Conservation (phyloP, 1,140 invertebrate species). For the Pseudoatta argentina region DNA sequence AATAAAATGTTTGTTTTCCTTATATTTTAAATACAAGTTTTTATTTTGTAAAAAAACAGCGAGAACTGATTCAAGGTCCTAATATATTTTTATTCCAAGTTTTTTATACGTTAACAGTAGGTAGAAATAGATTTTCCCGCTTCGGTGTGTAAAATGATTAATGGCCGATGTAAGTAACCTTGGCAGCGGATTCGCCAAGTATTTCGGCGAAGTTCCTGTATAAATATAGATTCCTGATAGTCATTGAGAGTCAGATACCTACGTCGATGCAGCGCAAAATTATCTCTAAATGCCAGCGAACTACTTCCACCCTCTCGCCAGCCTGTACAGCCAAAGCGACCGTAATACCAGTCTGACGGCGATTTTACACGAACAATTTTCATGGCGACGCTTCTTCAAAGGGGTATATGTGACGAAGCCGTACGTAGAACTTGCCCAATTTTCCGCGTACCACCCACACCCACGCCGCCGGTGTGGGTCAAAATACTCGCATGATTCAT, state of each 20-base stretch:
- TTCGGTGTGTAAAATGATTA: neutral
- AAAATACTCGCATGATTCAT: conserved; percentile 78
- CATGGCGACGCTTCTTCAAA: conserved; percentile 56
- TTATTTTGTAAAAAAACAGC: too few species aligned
- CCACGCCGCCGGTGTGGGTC: conserved; percentile 60
- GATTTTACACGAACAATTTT: conserved; percentile 42
- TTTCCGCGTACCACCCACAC: conserved; percentile 75
- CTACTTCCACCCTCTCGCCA: neutral
- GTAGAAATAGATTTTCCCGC: neutral
- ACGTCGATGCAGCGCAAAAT: conserved; percentile 3
- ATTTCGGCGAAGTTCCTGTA: neutral
- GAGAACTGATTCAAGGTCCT: too few species aligned
- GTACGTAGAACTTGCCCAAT: conserved; percentile 74
- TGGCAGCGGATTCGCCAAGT: neutral
- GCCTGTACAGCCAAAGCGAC: neutral
- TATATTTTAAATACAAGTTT: too few species aligned
- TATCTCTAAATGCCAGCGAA: neutral
- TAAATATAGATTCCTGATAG: conserved; percentile 4
- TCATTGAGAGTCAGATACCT: neutral
- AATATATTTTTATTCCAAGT: neutral
- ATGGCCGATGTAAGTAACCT: neutral
- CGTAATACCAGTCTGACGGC: neutral
- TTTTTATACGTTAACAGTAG: neutral
- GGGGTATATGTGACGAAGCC: conserved; percentile 56
- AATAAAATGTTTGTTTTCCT: too few species aligned